Evolutionary conservation across 2,888 invertebrate genomes (phyloP), one percentile per base, ranked within the genome.

Genomic region (Zeuzera pyrina): DNA sequence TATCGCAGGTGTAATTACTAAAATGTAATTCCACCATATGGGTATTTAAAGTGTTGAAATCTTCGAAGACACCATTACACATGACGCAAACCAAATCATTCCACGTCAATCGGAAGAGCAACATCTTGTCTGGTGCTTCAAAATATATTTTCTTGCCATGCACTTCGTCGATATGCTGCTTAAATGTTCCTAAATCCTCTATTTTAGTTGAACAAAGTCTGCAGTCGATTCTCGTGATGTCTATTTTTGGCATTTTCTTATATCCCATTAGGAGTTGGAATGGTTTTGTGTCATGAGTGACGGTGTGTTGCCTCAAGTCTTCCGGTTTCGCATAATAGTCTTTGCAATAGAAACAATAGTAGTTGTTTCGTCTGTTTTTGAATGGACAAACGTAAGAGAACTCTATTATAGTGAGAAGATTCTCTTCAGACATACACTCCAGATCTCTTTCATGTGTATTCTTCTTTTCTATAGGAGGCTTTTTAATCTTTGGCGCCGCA

Each of bases 11-110:
- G 15, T 60, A 77, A 23, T 81, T 84, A 36, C 76, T 74, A 36
- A 76, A 79, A 37, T 79, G 81, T n/a, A n/a, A n/a, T 15, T 74
- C 74, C 0, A 81, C 72, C 78, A 77, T 81, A 39, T 79, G 77
- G 0, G 76, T 71, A 50, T 76, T 77, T 0, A 81, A 30, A 0
- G 73, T 70, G 21, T 79, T 77, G 31, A 78, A 76, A 33, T 84
- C 83, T 40, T 64, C 79, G 43, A 66, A 85, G 13, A 63, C 85
- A 59, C 57, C 65, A 3, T 52, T 72, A 32, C 83, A 86, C 61
- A 77, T 70, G 0, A 81, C 73, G 41, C 83, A 83, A 0, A 73
- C 74, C 3, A 79, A 28, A 33, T 83, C 76, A 29, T 79, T 77
- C 76, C 78, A 78, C 0, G 79, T 78, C 0, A 83, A 33, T 3